phyloP scores from a whole-genome alignment of 2,797 vertebrate genomes.

The Urophycis tenuis region DNA sequence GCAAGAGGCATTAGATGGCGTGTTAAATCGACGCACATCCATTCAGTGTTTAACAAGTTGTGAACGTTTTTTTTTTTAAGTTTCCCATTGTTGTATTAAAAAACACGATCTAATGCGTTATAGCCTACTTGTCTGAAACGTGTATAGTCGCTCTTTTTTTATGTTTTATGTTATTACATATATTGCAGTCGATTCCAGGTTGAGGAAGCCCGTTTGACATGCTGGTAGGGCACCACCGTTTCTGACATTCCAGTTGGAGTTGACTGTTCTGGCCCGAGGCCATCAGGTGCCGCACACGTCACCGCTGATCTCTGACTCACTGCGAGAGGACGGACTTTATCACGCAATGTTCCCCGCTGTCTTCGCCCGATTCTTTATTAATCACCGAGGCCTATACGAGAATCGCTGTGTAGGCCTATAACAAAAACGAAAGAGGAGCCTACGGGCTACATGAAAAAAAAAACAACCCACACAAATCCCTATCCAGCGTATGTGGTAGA shows the following conservation, averaged over 20 bases:
- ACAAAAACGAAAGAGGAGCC: constrained; percentile 16
- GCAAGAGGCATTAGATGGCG: not conserved
- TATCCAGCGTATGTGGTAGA: too few relatives aligned
- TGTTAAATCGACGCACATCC: not conserved
- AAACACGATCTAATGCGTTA: not conserved
- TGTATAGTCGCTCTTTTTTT: not conserved
- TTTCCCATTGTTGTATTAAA: too few relatives aligned
- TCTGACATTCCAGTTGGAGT: constrained; percentile 57
- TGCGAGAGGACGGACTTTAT: constrained; percentile 33
- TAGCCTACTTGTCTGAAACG: too few relatives aligned
- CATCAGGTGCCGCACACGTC: constrained; percentile 62
- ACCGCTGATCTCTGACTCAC: constrained; percentile 58
- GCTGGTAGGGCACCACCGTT: constrained; percentile 37
- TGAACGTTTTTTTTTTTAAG: too few relatives aligned
- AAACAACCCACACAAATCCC: not conserved
- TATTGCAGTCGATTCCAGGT: not conserved
- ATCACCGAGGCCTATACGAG: not conserved
- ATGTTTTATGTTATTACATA: not conserved
- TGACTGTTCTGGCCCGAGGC: constrained; percentile 50
- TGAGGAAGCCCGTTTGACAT: constrained; percentile 37
- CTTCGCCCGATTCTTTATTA: not conserved
- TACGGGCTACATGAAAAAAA: constrained; percentile 53
- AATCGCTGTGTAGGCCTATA: constrained; percentile 7
- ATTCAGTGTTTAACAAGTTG: not conserved
- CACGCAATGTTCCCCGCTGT: constrained; percentile 27